Base-by-base conservation (phyloP, 2,888 invertebrate species). In the Acanthococcus lagerstroemiae region DNA sequence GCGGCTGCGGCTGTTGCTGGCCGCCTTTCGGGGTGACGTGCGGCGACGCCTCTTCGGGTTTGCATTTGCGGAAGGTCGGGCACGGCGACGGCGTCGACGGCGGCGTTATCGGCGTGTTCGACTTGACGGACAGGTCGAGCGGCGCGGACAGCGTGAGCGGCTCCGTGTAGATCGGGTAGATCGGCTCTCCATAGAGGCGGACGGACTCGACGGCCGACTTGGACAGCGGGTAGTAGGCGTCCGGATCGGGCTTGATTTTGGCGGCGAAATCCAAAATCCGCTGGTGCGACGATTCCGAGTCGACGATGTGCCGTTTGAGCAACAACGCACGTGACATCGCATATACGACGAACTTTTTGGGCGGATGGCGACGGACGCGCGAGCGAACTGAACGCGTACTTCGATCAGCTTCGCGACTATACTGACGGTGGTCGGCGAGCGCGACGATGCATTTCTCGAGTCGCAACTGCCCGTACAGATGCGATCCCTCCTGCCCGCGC, bases 41-140 rank as follows among this genome's bases (percentile, higher is more conserved):
- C 26, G 66, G 57, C 30, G 55, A 52, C n/a, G n/a, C n/a, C 57
- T 77, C 78, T 1, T 78, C 77, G 19, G 77, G 75, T 15, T 70
- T 73, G 21, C 79, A 77, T 67, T 75, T 74, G 71, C 80, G 78
- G 67, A 79, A 73, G 73, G 84, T 84, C 68, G 81, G 81, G 0
- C 79, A 76, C 4, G 88, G 88, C 26, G 87, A 87, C 1, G 87
- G 86, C 0, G 86, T 86, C 69, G 84, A 84, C 5, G 88, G 87
- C 12, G 88, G 88, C 1, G 88, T 88, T 72, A 88, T 87, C 0
- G 87, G 86, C 9, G 82, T 80, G 9, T 73, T 68, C 4, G 77
- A 72, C 74, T 90, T 90, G 24, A 89, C 76, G 22, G 88, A 88
- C 68, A 90, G 77, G 75, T 90, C 90, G 71, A 90, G 77, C 6